Percentiles rank a stretch among this genome's conserved stretches.
phyloP scores from a whole-genome alignment of 92 coral and sea anemone genomes.

The Zoanthus gigantus region DNA sequence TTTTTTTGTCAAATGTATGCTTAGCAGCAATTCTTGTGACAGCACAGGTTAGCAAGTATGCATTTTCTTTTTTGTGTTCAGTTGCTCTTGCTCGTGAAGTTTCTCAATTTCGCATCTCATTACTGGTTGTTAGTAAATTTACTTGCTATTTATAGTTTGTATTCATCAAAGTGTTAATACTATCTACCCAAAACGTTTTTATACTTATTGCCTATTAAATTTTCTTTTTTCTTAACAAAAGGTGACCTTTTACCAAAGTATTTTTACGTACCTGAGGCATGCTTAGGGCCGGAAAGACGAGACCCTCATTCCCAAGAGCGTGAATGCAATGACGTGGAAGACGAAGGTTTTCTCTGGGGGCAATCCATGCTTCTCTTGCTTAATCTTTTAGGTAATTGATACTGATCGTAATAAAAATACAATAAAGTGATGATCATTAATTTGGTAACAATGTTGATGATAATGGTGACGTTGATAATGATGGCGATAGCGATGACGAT shows the following conservation, averaged over 20 bases:
- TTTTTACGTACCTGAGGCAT: slow-evolving; percentile 86
- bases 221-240: neutral
- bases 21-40: no score
- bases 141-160: no score
- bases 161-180: no score
- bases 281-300: slow-evolving; percentile 76
- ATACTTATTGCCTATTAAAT: no score
- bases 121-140: no score
- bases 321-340: slow-evolving; percentile 66
- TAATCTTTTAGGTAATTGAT: slow-evolving; percentile 72
- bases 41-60: no score
- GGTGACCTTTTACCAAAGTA: slow-evolving; percentile 89
- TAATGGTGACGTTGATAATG: neutral
- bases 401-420: neutral
- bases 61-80: no score
- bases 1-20: no score
- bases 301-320: slow-evolving; percentile 86
- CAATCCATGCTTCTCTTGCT: slow-evolving; percentile 86
- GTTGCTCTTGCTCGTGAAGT: no score
- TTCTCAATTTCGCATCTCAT: no score
- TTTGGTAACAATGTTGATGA: neutral
- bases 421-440: neutral
- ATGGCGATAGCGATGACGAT: neutral
- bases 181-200: no score
- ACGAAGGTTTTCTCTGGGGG: slow-evolving; percentile 85